Evolutionary conservation across 2,113 vertebrate species (phyloP).

Genomic region (Amblyornis subalaris): DNA sequence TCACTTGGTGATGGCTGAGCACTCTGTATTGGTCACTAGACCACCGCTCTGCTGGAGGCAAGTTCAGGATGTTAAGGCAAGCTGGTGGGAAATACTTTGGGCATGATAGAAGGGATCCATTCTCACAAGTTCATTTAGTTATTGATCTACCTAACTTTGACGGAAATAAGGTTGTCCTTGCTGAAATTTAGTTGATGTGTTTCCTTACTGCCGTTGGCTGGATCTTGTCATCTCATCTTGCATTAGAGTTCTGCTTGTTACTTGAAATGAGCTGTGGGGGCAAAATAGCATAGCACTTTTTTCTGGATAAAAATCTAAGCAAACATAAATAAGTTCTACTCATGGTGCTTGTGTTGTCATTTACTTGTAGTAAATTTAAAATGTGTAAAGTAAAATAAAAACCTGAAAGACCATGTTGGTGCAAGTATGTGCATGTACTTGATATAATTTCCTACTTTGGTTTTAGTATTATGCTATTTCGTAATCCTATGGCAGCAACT

Average conservation of each 20-base stretch:
- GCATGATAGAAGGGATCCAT: accelerated
- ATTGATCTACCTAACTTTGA: background rate
- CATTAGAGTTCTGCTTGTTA: background rate
- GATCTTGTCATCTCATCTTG: background rate
- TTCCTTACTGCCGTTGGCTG: background rate
- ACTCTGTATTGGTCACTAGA: background rate
- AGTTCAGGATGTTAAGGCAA: background rate
- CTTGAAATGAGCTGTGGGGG: background rate
- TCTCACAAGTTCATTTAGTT: background rate
- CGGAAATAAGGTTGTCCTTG: background rate
- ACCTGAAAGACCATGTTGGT: background rate
- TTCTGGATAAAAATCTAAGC: background rate
- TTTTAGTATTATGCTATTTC: background rate
- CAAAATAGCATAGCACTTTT: background rate
- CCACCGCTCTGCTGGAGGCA: background rate
- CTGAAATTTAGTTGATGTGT: background rate
- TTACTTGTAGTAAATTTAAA: background rate
- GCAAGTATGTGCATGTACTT: background rate
- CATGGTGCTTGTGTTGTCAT: background rate
- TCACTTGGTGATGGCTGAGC: background rate
- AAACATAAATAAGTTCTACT: background rate
- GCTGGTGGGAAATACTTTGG: background rate
- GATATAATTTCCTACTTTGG: background rate
- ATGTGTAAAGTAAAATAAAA: background rate
- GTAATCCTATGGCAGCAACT: background rate